Percentiles rank a stretch among this genome's conserved stretches.
Evolutionary conservation across 1,140 invertebrate species (phyloP).

Genomic region (Pseudomyrmex sp.): DNA sequence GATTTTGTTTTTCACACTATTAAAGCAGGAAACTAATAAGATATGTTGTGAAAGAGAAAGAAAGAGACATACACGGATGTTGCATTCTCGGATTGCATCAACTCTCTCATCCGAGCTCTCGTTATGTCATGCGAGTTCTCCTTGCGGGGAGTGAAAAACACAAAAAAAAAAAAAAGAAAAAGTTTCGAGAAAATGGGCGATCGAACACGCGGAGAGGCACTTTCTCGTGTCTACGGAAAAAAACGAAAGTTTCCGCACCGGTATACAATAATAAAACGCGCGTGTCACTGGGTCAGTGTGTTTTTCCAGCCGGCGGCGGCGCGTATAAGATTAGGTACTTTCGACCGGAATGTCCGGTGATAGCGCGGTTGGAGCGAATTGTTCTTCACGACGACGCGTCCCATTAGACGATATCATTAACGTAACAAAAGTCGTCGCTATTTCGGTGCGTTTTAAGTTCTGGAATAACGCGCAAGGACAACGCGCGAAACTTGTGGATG

Average conservation of each 20-base stretch:
- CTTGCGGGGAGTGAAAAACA: too few relatives aligned
- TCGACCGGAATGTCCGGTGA: not conserved
- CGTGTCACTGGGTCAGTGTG: constrained; percentile 41
- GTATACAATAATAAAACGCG: not conserved
- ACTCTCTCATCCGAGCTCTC: too few relatives aligned
- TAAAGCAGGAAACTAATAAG: too few relatives aligned
- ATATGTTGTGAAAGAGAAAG: too few relatives aligned
- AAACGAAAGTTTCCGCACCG: constrained; percentile 43
- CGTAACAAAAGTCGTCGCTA: too few relatives aligned
- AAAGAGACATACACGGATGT: not conserved
- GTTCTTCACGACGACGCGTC: too few relatives aligned
- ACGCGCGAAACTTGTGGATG: too few relatives aligned
- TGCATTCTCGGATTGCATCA: constrained; percentile 5
- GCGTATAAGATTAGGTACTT: constrained; percentile 6
- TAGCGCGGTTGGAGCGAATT: too few relatives aligned
- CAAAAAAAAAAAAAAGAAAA: not conserved
- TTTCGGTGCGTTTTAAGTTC: too few relatives aligned
- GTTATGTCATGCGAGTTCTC: not conserved
- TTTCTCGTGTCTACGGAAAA: constrained; percentile 28
- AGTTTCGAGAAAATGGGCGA: constrained; percentile 2
- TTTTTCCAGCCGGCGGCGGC: not conserved
- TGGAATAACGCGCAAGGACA: too few relatives aligned
- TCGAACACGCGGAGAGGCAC: not conserved
- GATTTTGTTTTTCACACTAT: too few relatives aligned
- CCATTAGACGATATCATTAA: too few relatives aligned